Evolutionary conservation across 2,888 invertebrate genomes (phyloP), one percentile per base, ranked within the genome.

Genomic region (Petrolisthes cinctipes): DNA sequence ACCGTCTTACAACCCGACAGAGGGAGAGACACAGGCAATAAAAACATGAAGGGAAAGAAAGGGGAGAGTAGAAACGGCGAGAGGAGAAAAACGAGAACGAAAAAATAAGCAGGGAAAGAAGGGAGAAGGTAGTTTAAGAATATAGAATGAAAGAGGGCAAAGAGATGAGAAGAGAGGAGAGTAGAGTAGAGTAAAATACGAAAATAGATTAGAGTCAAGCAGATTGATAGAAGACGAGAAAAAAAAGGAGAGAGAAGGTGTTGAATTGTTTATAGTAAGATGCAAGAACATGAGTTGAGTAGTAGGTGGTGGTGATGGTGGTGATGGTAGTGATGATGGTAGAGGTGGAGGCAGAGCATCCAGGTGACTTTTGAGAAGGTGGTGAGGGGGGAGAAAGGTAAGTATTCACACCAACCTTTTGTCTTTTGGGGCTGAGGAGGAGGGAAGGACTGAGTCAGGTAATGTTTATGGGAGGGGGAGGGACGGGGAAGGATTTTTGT

Each of bases 401-500:
- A 83, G 79, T 83, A 83, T 86, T 86, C 86, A 83, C 79, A 83
- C 86, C 83, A 79, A 71, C 37, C 86, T 73, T 86, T 86, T 86
- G 86, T 86, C 86, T 86, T 86, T 56, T 61, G 79, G 83, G 68
- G 68, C 78, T 57, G 11, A 14, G 23, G 57, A 68, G 76, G 68
- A 75, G 76, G 82, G 20, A 82, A 68, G 82, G 86, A 75, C 82
- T 78, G 73, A 57, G 73, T 86, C 86, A 75, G 82, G 86, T 86
- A 86, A 86, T 86, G 75, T 83, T 83, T 83, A 83, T 86, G 82
- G 71, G 80, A 78, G 57, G 78, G 82, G 56, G n/a, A 68, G 20
- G 53, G 53, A 20, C 54, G 79, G 4, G 79, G 17, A n/a, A 17
- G 9, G 53, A 79, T 83, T 83, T 54, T 56, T 71, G 37, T 61